A percentile compares a stretch with the other conserved stretches of the same genome.
Evolutionary conservation across 2,113 vertebrate genomes (phyloP).

Genomic region (Pelecanus crispus): DNA sequence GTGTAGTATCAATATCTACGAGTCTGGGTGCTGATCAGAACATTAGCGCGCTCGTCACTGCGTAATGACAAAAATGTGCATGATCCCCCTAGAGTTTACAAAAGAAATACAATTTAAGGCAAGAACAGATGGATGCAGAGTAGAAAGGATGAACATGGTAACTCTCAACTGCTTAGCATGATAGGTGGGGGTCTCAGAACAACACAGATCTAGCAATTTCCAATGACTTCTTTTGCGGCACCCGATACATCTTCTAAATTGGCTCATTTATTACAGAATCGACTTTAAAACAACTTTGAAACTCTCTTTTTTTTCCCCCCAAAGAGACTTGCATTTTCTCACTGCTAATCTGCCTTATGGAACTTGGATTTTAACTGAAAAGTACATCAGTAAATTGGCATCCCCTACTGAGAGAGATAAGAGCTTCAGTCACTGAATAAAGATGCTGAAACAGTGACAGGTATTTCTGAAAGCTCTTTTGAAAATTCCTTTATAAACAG

Average conservation of each 20-base stretch:
- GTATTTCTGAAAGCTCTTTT: conserved; percentile 35
- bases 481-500: conserved; percentile 36
- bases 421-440: not conserved
- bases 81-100: not conserved
- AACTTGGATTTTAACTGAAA: conserved; percentile 9
- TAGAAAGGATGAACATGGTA: not conserved
- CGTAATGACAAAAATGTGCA: fast-evolving
- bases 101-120: not conserved
- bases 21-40: not conserved
- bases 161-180: not conserved
- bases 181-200: not conserved
- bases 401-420: conserved; percentile 30
- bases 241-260: not conserved
- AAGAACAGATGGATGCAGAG: conserved; percentile 1
- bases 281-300: conserved; percentile 42
- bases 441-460: conserved; percentile 17
- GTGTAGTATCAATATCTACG: not conserved
- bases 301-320: not conserved
- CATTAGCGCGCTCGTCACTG: fast-evolving
- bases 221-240: not conserved
- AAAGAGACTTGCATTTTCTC: not conserved
- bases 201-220: not conserved
- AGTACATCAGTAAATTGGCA: conserved; percentile 32
- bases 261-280: not conserved
- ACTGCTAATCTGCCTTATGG: not conserved